Evolutionary conservation across 2,113 vertebrate genomes (phyloP), one percentile per base, ranked within the genome.

Genomic region (Cyanoderma ruficeps): DNA sequence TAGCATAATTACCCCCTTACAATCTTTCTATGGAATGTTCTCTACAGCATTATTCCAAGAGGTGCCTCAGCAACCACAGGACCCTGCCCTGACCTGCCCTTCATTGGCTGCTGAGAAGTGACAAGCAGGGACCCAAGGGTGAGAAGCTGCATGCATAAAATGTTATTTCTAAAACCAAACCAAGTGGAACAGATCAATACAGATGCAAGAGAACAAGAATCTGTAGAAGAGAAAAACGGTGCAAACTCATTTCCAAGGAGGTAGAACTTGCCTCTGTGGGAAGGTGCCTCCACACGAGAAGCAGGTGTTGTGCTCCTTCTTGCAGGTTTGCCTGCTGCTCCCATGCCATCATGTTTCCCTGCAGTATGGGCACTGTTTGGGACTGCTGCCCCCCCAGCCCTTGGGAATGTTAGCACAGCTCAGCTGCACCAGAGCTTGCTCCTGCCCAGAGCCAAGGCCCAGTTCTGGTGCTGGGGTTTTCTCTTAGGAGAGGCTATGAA

Each of bases 161-260:
- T 27, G 52, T 59, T 67, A 68, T 46, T 87, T 85, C 74, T 71
- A 57, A 96, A 91, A 53, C 46, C 81, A 94, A 76, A 72, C 31
- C 70, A 63, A 91, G 74, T 61, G 67, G 78, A 91, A 93, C 61
- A 72, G 50, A 91, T 89, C 61, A 57, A 76, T 85, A 69, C 4
- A 5, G 41, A 42, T 0, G 0, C 35, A 89, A 64, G 56, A 72
- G 68, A 65, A 49, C 21, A 57, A 71, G 61, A 82, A 74, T n/a
- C 61, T 68, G 9, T 9, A 33, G 61, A 85, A 84, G 50, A 69
- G 41, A 84, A 79, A 84, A 82, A 79, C 16, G 15, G 23, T 46
- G n/a, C 47, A 96, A 65, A 64, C 53, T 47, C 85, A 87, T 76
- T 96, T 57, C 61, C 61, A 61, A 49, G 53, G 46, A 87, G 67